phyloP scores from a whole-genome alignment of 2,113 vertebrate species.

The Campylomormyrus tamandua region DNA sequence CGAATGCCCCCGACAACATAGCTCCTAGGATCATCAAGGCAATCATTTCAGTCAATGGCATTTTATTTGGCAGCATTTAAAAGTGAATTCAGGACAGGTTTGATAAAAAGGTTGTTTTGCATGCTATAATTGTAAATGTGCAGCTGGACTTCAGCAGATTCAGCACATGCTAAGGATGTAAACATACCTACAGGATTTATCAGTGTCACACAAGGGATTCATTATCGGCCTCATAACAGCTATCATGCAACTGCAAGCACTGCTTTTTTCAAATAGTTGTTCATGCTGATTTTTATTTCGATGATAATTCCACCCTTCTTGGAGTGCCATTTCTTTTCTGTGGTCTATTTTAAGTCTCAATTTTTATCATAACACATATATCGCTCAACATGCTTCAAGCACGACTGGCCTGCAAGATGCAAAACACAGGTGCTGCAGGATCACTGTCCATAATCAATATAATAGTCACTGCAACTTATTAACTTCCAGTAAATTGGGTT shows the following conservation, averaged over 20 bases:
- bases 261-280: neutral
- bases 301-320: neutral
- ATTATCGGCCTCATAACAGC: neutral
- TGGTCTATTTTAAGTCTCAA: neutral
- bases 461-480: neutral
- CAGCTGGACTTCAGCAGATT: neutral
- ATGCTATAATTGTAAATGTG: neutral
- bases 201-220: neutral
- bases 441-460: neutral
- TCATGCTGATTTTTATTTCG: neutral
- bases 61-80: slow-evolving; percentile 2
- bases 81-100: neutral
- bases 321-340: neutral
- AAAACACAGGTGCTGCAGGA: neutral
- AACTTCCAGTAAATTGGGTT: neutral
- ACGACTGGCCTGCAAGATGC: neutral
- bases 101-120: neutral
- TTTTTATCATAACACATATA: neutral
- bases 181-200: neutral
- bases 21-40: neutral
- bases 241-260: neutral
- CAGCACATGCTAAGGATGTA: neutral
- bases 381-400: neutral
- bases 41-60: neutral
- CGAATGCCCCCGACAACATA: neutral